These are phyloP conservation scores for Lerista edwardsae DNA, from an alignment of 2,797 vertebrate species.

Conservation along the genomic window DNA sequence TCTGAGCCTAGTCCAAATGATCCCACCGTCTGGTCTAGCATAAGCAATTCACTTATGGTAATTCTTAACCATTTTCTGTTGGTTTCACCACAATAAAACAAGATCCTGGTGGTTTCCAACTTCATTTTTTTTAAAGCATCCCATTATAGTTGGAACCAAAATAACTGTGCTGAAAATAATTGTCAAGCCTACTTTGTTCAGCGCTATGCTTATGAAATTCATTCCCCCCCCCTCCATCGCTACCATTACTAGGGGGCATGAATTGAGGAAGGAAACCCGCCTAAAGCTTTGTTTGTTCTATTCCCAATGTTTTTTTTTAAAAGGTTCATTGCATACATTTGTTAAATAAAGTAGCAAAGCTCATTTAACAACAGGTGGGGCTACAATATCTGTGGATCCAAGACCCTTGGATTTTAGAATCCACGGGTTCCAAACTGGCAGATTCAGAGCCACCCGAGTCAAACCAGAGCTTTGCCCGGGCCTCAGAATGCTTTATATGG, in stretches of 20 bases:
- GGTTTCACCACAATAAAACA: not conserved
- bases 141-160: not conserved
- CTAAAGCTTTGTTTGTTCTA: accelerated
- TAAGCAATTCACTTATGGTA: not conserved
- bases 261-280: not conserved
- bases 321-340: not conserved
- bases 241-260: not conserved
- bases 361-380: too few relatives aligned
- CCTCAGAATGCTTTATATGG: too few relatives aligned
- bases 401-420: too few relatives aligned
- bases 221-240: not conserved
- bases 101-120: not conserved
- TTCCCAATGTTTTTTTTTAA: not conserved
- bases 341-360: not conserved
- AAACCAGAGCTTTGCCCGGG: too few relatives aligned
- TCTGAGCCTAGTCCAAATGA: not conserved
- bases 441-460: too few relatives aligned
- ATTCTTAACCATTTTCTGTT: too few relatives aligned
- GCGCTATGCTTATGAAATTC: constrained; percentile 3
- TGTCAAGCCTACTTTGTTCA: not conserved
- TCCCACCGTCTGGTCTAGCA: not conserved
- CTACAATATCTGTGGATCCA: too few relatives aligned
- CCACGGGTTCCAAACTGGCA: too few relatives aligned
- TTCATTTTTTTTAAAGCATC: not conserved
- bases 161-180: not conserved